Conservation (phyloP, 2,113 vertebrate species). For the Chaenogobius annularis region DNA sequence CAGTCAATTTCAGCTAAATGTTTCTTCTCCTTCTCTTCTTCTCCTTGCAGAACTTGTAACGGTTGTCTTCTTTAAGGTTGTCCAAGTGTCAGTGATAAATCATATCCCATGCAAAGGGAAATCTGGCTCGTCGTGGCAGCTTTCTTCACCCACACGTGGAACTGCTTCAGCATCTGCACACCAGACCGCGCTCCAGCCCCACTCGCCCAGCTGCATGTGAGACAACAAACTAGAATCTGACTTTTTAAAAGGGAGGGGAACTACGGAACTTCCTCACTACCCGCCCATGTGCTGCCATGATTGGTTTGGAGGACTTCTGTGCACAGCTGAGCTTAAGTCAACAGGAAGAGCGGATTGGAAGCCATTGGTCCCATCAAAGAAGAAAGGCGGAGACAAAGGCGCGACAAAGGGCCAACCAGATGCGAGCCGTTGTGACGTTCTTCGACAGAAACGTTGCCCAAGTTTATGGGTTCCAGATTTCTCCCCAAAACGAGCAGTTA, state of each 20-base stretch:
- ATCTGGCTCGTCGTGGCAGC: not conserved
- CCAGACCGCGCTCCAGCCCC: slow-evolving; percentile 21
- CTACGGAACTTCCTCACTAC: slow-evolving; percentile 44
- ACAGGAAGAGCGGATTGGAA: slow-evolving; percentile 57
- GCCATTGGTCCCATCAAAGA: slow-evolving; percentile 61
- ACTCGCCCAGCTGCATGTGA: slow-evolving; percentile 56
- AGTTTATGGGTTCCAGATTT: slow-evolving; percentile 94
- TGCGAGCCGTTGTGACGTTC: slow-evolving; percentile 75
- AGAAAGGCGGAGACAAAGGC: slow-evolving; percentile 70
- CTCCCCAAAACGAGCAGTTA: slow-evolving; percentile 54
- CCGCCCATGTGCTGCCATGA: slow-evolving; percentile 65
- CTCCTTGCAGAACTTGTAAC: slow-evolving; percentile 20
- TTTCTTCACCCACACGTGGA: slow-evolving; percentile 34
- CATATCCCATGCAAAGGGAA: not conserved
- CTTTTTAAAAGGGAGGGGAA: slow-evolving; percentile 72
- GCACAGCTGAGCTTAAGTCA: slow-evolving; percentile 56
- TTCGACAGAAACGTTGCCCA: slow-evolving; percentile 75
- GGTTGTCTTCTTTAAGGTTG: slow-evolving; percentile 17
- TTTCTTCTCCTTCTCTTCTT: slow-evolving; percentile 11
- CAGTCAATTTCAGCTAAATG: slow-evolving; percentile 1
- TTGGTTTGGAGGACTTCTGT: slow-evolving; percentile 58
- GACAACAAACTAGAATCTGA: slow-evolving; percentile 59
- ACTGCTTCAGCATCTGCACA: slow-evolving; percentile 27
- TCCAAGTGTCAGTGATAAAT: slow-evolving; percentile 18
- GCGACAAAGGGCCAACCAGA: slow-evolving; percentile 74